Evolutionary conservation across 2,888 invertebrate species (phyloP), one percentile per base, ranked within the genome.

Genomic region (Tachystola acroxantha): DNA sequence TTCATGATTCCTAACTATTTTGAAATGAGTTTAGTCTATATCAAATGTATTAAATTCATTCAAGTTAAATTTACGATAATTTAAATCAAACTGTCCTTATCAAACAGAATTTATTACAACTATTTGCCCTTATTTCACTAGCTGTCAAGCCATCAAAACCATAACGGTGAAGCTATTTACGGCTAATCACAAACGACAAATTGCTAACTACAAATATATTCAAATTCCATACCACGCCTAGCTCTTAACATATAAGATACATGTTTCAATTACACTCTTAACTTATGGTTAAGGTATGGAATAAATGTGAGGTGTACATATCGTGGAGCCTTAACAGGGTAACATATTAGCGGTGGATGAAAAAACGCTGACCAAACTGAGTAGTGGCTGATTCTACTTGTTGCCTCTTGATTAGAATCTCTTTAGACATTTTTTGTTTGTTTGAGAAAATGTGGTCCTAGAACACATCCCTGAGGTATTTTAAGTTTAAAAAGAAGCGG

Each of bases 201-300:
- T 61, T 44, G 44, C 43, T 19, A 27, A 32, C 24, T 16, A 9
- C 12, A 20, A 12, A 32, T 20, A 35, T 57, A 63, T 64, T 59
- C 53, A 57, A 52, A 63, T 58, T 39, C 45, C 45, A 38, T 29
- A 42, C 50, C 57, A 57, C 58, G 50, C 60, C 55, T 47, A 26
- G 34, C 22, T 29, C 25, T 46, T 42, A 34, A 42, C 38, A 50
- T 51, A 57, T 53, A 52, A 57, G 53, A 64, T 66, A 66, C 79
- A 72, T 71, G 75, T 71, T 76, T 80, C 72, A 78, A 80, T 81
- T 71, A 72, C 64, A 53, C 52, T 45, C 7, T 47, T 51, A 51
- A 51, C 49, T 56, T 81, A 77, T 72, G 76, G 75, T 39, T 51
- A 54, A 50, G 61, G 66, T 66, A 76, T 79, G 75, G 65, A 60